Conservation (phyloP, 2,113 vertebrate genomes). For the Panurus biarmicus region DNA sequence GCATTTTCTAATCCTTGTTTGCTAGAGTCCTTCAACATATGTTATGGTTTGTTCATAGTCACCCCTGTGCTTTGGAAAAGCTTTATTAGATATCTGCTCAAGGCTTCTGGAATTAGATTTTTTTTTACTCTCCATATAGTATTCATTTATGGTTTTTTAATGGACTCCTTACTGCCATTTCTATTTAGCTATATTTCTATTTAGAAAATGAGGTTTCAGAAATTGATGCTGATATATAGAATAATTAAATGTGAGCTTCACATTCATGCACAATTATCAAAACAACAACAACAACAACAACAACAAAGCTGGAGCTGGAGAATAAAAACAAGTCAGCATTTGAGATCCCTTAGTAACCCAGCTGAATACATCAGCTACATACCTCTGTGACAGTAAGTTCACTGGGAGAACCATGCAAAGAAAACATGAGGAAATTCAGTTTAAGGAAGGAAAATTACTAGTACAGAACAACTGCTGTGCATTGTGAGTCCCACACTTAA, state of each 20-base stretch:
- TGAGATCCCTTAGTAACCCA: background rate
- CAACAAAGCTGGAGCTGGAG: background rate
- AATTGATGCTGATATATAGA: background rate
- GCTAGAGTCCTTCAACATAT: accelerated
- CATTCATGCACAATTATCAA: background rate
- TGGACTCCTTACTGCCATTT: background rate
- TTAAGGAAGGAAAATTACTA: background rate
- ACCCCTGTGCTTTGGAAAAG: background rate
- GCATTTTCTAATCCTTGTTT: background rate
- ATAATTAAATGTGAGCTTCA: background rate
- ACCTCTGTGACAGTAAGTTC: background rate
- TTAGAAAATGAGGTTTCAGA: no score
- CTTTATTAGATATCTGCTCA: background rate
- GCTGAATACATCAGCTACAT: background rate
- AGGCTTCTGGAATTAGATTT: background rate
- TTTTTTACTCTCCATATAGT: background rate
- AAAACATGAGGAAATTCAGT: background rate
- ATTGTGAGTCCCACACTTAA: background rate
- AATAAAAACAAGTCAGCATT: background rate
- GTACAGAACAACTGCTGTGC: background rate
- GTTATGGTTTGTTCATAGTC: background rate
- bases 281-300: background rate
- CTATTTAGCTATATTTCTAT: no score
- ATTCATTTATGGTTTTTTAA: background rate
- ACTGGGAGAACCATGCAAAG: background rate